Evolutionary conservation across 2,797 vertebrate species (phyloP), one percentile per base, ranked within the genome.

Genomic region (Graptemys geographica): DNA sequence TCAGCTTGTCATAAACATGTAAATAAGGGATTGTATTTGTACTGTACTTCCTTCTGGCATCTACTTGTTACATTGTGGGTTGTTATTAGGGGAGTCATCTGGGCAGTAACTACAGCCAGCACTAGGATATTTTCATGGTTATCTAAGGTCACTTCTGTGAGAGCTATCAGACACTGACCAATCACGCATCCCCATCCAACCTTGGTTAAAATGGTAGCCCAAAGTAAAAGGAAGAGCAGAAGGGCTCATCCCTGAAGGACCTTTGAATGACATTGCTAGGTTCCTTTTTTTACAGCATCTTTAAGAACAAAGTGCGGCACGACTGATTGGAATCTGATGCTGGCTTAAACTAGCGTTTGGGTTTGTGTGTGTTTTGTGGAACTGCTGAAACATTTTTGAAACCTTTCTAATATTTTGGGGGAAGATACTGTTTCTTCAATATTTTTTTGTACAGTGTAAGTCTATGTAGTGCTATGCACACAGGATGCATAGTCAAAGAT

Each of bases 1-100:
- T 89, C 82, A 88, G 15, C 76, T 94, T 91, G 87, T 87, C 87
- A 90, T 91, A 86, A 93, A 87, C 79, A 92, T 92, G 79, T 88
- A 94, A 97, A 96, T 92, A 90, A 90, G 25, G 31, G 19, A 56
- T 33, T 86, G 3, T 57, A 55, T 80, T 82, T 15, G 52, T 84
- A 7, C 41, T 69, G 37, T 49, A 84, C 87, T 44, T 59, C 37
- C 18, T 94, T 96, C 47, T 89, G 82, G 6, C 16, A 47, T 84
- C 65, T 55, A 57, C 55, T 80, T 90, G 33, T 56, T 86, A 7
- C 1, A 51, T 83, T 79, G 5, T 84, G 23, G 27, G 4, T 28
- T 86, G 56, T 65, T 88, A 6, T 69, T 83, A 83, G 37, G 55
- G 79, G n/a, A 25, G 25, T 55, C 8, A 33, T 88, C 83, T 90